Conservation (phyloP, 1,140 invertebrate genomes). For the Frieseomelitta varia region DNA sequence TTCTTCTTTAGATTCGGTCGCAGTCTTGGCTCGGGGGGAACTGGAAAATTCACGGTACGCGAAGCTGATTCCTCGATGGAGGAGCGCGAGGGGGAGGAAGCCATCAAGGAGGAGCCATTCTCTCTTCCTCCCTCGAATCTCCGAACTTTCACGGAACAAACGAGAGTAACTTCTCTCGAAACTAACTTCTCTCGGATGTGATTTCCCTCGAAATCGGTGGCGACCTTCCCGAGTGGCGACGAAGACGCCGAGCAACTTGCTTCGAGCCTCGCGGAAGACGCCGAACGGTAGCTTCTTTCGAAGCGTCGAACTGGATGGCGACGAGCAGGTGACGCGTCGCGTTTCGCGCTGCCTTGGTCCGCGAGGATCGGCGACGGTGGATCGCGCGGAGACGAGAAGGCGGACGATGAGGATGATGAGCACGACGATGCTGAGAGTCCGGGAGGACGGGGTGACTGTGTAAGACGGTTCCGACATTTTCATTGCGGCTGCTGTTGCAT, state of each 20-base stretch:
- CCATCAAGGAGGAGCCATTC: not conserved
- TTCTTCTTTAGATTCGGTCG: conserved; percentile 79
- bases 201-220: too few species aligned
- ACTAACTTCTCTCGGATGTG: too few species aligned
- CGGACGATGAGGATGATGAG: conserved; percentile 15
- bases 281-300: too few species aligned
- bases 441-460: conserved; percentile 52
- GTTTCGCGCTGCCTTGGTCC: conserved; percentile 9
- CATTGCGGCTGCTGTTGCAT: conserved; percentile 79
- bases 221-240: too few species aligned
- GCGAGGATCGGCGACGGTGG: not conserved
- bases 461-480: conserved; percentile 71
- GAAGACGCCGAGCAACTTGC: too few species aligned
- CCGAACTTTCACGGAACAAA: too few species aligned
- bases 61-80: conserved; percentile 4
- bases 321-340: not conserved
- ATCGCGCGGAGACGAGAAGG: not conserved
- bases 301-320: too few species aligned
- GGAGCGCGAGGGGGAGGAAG: not conserved
- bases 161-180: too few species aligned
- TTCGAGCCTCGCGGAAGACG: too few species aligned
- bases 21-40: conserved; percentile 77
- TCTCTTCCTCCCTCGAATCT: not conserved
- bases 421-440: conserved; percentile 25
- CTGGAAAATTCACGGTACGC: conserved; percentile 38